phyloP scores from a whole-genome alignment of 2,888 invertebrate genomes.

The Monochamus alternatus region DNA sequence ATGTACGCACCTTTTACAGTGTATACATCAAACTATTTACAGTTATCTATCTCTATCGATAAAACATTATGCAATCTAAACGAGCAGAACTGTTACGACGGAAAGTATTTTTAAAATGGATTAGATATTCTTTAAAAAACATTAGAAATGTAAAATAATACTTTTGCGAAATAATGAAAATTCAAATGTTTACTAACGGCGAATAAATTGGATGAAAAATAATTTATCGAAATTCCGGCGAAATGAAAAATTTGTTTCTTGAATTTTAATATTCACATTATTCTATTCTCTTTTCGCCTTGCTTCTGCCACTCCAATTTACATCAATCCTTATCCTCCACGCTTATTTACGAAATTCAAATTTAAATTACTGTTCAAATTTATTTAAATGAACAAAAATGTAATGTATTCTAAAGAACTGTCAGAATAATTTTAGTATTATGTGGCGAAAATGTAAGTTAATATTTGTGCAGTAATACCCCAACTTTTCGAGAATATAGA shows the following conservation, averaged over 20 bases:
- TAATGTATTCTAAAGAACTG: constrained; percentile 38
- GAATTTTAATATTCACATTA: constrained; percentile 60
- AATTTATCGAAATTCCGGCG: constrained; percentile 56
- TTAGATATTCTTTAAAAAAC: not conserved
- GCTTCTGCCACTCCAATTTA: constrained; percentile 53
- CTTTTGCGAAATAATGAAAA: constrained; percentile 46
- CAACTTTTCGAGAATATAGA: too few relatives aligned
- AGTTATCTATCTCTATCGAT: too few relatives aligned
- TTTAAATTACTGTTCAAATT: constrained; percentile 53
- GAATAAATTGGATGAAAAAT: constrained; percentile 48
- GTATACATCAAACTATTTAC: too few relatives aligned
- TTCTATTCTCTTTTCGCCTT: constrained; percentile 54
- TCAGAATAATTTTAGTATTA: constrained; percentile 1
- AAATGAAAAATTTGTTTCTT: constrained; percentile 59
- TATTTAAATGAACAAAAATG: constrained; percentile 51
- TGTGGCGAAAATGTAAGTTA: constrained; percentile 1
- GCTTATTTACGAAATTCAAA: constrained; percentile 51
- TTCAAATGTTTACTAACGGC: constrained; percentile 42
- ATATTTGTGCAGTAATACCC: not conserved
- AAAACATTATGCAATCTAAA: too few relatives aligned
- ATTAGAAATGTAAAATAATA: constrained; percentile 5
- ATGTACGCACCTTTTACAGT: too few relatives aligned
- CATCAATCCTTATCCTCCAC: constrained; percentile 52
- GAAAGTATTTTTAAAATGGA: too few relatives aligned
- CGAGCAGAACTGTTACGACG: too few relatives aligned